phyloP scores from a whole-genome alignment of 2,888 invertebrate species.

The Scaptomyza caliginosa region DNA sequence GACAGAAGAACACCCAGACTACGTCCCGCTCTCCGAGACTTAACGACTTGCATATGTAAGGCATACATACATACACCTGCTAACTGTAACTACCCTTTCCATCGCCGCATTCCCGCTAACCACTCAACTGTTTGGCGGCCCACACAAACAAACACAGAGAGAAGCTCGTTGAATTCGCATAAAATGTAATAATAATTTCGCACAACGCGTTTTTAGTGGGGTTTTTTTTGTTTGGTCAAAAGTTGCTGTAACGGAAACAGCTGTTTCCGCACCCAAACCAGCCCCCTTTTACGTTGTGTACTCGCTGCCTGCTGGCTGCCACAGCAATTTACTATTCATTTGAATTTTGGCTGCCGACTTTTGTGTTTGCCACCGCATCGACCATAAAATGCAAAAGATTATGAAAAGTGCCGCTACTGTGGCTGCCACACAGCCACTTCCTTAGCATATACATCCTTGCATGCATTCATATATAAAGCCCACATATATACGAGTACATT shows the following conservation, averaged over 20 bases:
- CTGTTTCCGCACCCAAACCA: slow-evolving; percentile 59
- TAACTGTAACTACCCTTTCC: background rate
- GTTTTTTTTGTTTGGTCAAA: slow-evolving; percentile 47
- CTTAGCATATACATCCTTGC: slow-evolving; percentile 28
- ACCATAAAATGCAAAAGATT: slow-evolving; percentile 78
- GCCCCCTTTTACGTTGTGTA: background rate
- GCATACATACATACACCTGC: slow-evolving; percentile 13
- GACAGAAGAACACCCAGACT: background rate
- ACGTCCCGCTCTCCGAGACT: background rate
- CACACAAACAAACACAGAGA: slow-evolving; percentile 3
- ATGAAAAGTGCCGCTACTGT: slow-evolving; percentile 65
- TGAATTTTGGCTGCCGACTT: slow-evolving; percentile 70
- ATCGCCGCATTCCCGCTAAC: background rate
- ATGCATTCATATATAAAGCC: slow-evolving; percentile 22
- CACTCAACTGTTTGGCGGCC: slow-evolving; percentile 8
- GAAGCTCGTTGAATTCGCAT: slow-evolving; percentile 74
- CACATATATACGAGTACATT: slow-evolving; percentile 5
- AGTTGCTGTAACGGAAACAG: slow-evolving; percentile 68
- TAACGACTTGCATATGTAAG: slow-evolving; percentile 12
- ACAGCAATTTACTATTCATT: slow-evolving; percentile 72
- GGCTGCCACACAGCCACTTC: slow-evolving; percentile 51
- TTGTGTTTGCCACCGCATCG: slow-evolving; percentile 52
- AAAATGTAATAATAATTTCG: slow-evolving; percentile 75
- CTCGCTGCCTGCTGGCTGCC: slow-evolving; percentile 25
- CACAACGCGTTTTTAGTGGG: slow-evolving; percentile 30